Conservation (phyloP, 2,888 invertebrate species). For the Caenorhabditis sp. region DNA sequence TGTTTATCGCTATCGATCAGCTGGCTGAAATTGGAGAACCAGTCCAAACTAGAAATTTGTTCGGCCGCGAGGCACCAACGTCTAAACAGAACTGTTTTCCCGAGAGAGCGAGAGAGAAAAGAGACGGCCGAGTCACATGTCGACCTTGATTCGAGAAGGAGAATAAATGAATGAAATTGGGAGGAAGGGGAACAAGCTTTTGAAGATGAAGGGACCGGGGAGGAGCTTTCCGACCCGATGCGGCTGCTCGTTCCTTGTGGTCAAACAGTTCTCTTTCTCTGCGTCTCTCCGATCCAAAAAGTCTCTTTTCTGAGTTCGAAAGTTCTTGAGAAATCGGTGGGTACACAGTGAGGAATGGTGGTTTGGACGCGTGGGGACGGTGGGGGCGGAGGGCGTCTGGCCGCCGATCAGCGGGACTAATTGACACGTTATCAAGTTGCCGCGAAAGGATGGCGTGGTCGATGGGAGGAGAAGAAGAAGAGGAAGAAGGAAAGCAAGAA, state of each 20-base stretch:
- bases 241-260: constrained; percentile 17
- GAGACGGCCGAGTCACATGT: constrained; percentile 13
- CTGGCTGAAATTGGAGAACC: constrained; percentile 23
- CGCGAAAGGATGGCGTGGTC: constrained; percentile 5
- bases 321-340: constrained; percentile 19
- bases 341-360: constrained; percentile 34
- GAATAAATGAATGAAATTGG: not conserved
- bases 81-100: constrained; percentile 2
- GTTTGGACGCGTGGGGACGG: constrained; percentile 19
- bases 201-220: not conserved
- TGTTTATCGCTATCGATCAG: constrained; percentile 15
- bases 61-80: too few relatives aligned
- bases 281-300: not conserved
- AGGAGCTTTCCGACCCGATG: not conserved
- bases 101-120: not conserved
- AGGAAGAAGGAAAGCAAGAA: not conserved
- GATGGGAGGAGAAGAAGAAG: not conserved
- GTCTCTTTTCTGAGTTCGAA: constrained; percentile 16
- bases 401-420: constrained; percentile 8
- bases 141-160: constrained; percentile 18
- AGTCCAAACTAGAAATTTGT: constrained; percentile 14
- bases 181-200: not conserved
- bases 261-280: constrained; percentile 3
- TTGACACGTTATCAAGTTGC: not conserved
- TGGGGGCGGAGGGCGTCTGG: not conserved